Conservation (phyloP, 2,888 invertebrate genomes). For the Xestia rhomboidea region DNA sequence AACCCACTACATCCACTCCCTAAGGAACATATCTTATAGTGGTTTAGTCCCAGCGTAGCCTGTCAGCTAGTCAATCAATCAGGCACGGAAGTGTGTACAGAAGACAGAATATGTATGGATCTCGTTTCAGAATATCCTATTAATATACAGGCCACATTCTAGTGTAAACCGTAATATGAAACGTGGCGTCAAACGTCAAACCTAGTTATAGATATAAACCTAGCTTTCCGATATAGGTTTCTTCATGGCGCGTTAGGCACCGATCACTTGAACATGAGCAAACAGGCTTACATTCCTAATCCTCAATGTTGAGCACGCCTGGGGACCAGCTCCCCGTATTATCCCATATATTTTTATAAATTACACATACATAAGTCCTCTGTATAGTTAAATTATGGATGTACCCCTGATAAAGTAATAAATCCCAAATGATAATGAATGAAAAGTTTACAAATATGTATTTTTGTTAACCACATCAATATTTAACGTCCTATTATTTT, state of each 20-base stretch:
- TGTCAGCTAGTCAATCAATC: constrained; percentile 32
- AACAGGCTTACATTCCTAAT: constrained; percentile 63
- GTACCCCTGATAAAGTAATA: background rate
- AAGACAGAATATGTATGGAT: constrained; percentile 16
- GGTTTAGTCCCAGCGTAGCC: background rate
- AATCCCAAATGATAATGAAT: background rate
- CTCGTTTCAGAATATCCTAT: constrained; percentile 28
- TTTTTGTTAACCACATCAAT: constrained; percentile 5
- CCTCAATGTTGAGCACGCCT: constrained; percentile 50
- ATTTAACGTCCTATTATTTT: background rate
- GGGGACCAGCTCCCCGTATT: constrained; percentile 31
- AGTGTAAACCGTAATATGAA: constrained; percentile 29
- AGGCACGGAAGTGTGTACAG: constrained; percentile 2
- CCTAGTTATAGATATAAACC: constrained; percentile 14
- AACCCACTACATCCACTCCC: background rate
- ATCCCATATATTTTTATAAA: constrained; percentile 48
- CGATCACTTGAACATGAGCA: constrained; percentile 57
- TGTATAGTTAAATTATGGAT: background rate
- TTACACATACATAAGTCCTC: background rate
- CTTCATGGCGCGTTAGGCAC: constrained; percentile 44
- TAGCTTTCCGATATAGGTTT: constrained; percentile 38
- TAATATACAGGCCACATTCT: background rate
- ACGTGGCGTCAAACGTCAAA: constrained; percentile 26
- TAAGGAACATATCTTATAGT: constrained; percentile 6
- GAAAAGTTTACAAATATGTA: background rate